Conservation (phyloP, 2,888 invertebrate genomes). For the Hypercompe scribonia region DNA sequence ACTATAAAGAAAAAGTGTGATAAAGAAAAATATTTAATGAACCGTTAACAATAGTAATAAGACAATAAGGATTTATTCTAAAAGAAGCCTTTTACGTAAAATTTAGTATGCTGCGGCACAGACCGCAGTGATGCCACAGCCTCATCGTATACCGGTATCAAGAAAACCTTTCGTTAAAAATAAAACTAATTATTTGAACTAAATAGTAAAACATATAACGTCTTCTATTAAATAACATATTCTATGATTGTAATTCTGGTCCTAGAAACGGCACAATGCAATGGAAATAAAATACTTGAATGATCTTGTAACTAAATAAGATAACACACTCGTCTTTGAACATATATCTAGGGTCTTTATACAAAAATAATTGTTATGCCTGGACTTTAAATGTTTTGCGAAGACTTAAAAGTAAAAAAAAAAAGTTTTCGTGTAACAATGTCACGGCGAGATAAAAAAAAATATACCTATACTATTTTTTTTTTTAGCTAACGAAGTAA, state of each 20-base stretch:
- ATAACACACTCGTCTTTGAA: not conserved
- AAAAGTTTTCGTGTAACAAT: not conserved
- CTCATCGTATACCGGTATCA: not conserved
- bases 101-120: not conserved
- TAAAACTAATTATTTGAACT: not conserved
- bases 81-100: not conserved
- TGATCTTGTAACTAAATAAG: not conserved
- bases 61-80: constrained; percentile 3
- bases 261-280: not conserved
- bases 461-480: too few species aligned
- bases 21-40: constrained; percentile 8
- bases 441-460: not conserved
- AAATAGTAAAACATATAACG: not conserved
- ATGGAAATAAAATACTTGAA: not conserved
- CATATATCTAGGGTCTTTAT: not conserved
- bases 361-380: not conserved
- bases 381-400: not conserved
- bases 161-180: not conserved
- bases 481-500: not conserved
- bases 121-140: not conserved
- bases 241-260: too few species aligned
- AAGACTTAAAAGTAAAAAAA: not conserved
- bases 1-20: not conserved
- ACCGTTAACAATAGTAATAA: constrained; percentile 2
- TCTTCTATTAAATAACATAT: not conserved